Conservation (phyloP, 1,140 invertebrate genomes). For the Trissolcus basalis region DNA sequence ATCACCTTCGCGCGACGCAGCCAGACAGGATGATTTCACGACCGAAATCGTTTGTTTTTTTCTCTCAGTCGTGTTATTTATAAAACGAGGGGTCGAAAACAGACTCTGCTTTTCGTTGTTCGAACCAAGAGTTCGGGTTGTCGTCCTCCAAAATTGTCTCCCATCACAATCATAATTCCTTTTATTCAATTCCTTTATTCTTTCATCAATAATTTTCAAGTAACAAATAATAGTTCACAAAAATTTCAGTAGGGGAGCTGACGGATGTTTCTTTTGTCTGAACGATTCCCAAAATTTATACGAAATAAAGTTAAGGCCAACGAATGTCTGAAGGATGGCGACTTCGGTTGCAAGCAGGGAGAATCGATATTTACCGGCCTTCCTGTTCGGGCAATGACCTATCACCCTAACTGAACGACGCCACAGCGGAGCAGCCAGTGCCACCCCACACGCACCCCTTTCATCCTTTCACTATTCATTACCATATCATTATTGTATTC, state of each 20-base stretch:
- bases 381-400: constrained; percentile 68
- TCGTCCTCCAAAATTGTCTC: too few species aligned
- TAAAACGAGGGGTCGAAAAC: too few species aligned
- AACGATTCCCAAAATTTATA: background rate
- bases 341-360: constrained; percentile 60
- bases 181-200: too few species aligned
- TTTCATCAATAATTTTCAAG: too few species aligned
- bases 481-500: background rate
- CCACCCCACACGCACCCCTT: constrained; percentile 38
- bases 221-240: too few species aligned
- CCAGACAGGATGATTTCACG: too few species aligned
- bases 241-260: too few species aligned
- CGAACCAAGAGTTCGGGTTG: too few species aligned
- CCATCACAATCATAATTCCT: too few species aligned
- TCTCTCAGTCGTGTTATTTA: too few species aligned
- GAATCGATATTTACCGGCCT: constrained; percentile 72
- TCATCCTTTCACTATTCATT: background rate
- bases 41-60: too few species aligned
- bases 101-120: too few species aligned
- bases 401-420: constrained; percentile 59
- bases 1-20: constrained; percentile 2
- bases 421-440: constrained; percentile 32
- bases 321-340: constrained; percentile 64
- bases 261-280: background rate
- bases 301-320: constrained; percentile 45